These are phyloP conservation scores for Drosophila rubida DNA, from an alignment of 2,888 invertebrate genomes.

Conservation along the genomic window DNA sequence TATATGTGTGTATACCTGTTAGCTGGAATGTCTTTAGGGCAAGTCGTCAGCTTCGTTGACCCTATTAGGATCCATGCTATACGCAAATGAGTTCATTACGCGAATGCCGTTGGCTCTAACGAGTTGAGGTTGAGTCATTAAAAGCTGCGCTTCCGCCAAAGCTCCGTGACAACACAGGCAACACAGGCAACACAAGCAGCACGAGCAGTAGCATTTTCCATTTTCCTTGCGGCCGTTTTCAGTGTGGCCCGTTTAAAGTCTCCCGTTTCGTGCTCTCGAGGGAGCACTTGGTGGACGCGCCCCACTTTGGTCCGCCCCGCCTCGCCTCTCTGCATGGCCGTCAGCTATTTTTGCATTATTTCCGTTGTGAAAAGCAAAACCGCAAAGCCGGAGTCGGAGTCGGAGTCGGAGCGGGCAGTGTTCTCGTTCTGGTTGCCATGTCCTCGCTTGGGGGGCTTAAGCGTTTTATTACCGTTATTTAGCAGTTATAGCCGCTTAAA, in stretches of 20 bases:
- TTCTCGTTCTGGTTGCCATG: slow-evolving; percentile 46
- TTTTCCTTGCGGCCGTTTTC: slow-evolving; percentile 45
- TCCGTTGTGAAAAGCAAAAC: slow-evolving; percentile 62
- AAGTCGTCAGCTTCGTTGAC: slow-evolving; percentile 39
- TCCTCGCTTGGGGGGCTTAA: slow-evolving; percentile 74
- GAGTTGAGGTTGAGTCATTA: slow-evolving; percentile 75
- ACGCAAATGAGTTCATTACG: slow-evolving; percentile 74
- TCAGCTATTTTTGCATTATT: slow-evolving; percentile 80
- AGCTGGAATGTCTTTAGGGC: slow-evolving; percentile 5
- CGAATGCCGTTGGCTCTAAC: slow-evolving; percentile 70
- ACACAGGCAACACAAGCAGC: slow-evolving; percentile 19
- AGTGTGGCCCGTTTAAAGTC: slow-evolving; percentile 20
- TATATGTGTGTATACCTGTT: slow-evolving; percentile 4
- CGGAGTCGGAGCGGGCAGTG: slow-evolving; percentile 8
- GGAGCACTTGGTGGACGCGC: neutral
- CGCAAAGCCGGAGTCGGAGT: slow-evolving; percentile 33
- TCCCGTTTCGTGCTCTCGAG: slow-evolving; percentile 12
- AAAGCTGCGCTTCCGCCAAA: slow-evolving; percentile 57
- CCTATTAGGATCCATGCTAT: slow-evolving; percentile 35
- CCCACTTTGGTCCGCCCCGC: neutral
- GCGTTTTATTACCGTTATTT: slow-evolving; percentile 82
- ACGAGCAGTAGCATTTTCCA: slow-evolving; percentile 38
- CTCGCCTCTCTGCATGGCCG: slow-evolving; percentile 57
- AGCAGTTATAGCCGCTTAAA: slow-evolving; percentile 82
- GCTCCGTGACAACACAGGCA: slow-evolving; percentile 25